phyloP scores from a whole-genome alignment of 1,140 invertebrate species.

The Procambarus clarkii region DNA sequence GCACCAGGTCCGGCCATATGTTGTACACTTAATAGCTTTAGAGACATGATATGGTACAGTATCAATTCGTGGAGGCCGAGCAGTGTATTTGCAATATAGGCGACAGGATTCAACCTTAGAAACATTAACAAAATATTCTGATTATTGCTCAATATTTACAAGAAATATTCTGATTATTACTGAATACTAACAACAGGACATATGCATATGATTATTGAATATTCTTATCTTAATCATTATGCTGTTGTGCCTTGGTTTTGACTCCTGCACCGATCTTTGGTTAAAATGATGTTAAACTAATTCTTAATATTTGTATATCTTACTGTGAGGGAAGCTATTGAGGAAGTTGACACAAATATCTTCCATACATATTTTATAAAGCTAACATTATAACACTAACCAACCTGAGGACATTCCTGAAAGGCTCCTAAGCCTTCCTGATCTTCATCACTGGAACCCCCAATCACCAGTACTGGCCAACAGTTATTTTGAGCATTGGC shows the following conservation, averaged over 20 bases:
- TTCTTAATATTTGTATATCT: too few species aligned
- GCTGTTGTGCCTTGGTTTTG: too few species aligned
- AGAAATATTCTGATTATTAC: too few species aligned
- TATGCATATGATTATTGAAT: too few species aligned
- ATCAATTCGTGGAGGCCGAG: constrained; percentile 86
- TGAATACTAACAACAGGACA: too few species aligned
- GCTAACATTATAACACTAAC: neutral
- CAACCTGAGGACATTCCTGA: constrained; percentile 90
- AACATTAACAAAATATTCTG: neutral
- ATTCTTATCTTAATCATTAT: too few species aligned
- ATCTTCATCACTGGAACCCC: constrained; percentile 91
- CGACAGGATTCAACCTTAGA: constrained; percentile 85
- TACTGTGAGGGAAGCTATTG: too few species aligned
- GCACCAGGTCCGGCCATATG: constrained; percentile 93
- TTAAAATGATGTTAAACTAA: too few species aligned
- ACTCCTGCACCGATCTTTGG: too few species aligned
- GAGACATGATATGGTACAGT: constrained; percentile 94
- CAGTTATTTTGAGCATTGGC: constrained; percentile 97
- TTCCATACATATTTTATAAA: too few species aligned
- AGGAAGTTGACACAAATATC: too few species aligned
- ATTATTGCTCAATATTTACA: too few species aligned
- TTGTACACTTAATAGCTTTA: constrained; percentile 89
- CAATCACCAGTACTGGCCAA: constrained; percentile 95
- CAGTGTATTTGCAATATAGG: constrained; percentile 92
- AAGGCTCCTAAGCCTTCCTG: constrained; percentile 96